Conservation (phyloP, 1,140 invertebrate genomes). For the Hesperophylax magnus region DNA sequence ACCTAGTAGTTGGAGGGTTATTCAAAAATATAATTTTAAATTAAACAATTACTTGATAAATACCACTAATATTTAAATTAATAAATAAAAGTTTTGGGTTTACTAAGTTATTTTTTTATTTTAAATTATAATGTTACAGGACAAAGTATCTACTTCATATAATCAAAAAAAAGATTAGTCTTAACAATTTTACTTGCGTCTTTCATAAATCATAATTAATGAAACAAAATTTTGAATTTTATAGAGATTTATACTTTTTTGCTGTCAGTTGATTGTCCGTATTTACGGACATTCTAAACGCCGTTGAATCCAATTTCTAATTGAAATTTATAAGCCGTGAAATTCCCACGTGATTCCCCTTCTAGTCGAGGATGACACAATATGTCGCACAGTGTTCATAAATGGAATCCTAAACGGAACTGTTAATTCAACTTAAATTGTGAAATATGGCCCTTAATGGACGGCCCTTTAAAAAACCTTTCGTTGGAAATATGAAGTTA, state of each 20-base stretch:
- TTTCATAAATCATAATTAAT: too few species aligned
- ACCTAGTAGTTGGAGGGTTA: too few species aligned
- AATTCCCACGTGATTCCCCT: background rate
- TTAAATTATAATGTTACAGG: too few species aligned
- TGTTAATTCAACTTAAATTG: conserved; percentile 16
- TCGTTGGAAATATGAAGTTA: background rate
- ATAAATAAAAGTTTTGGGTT: too few species aligned
- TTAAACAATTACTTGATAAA: too few species aligned
- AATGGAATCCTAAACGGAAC: conserved; percentile 4
- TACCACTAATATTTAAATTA: too few species aligned
- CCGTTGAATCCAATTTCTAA: background rate
- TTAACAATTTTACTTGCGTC: too few species aligned
- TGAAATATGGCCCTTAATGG: background rate
- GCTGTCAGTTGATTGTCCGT: background rate
- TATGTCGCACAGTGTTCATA: background rate
- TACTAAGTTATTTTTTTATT: too few species aligned
- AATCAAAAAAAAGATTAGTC: too few species aligned
- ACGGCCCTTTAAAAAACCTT: background rate
- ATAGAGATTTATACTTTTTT: conserved; percentile 8
- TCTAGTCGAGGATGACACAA: background rate
- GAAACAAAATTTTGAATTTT: background rate
- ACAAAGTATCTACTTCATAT: too few species aligned
- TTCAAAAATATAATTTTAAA: too few species aligned
- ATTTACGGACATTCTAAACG: background rate
- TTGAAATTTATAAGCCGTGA: conserved; percentile 19